Evolutionary conservation across 2,888 invertebrate species (phyloP).

Genomic region (Drosophila prostipennis): DNA sequence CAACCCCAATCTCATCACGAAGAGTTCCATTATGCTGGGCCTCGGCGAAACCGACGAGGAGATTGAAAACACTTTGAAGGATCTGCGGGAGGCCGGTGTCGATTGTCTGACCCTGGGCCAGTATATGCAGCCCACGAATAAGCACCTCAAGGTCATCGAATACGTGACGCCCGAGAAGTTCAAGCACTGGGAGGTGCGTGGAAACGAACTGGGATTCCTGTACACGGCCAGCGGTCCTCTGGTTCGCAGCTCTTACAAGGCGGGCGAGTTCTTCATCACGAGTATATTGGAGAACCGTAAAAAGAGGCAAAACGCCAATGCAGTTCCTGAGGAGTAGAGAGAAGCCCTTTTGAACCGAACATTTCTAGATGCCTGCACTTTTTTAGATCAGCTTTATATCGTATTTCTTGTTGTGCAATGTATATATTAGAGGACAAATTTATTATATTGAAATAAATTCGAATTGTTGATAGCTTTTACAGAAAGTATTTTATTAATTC

Average conservation of each 20-base stretch:
- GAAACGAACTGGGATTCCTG: conserved; percentile 94
- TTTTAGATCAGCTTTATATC: conserved; percentile 6
- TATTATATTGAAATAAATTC: conserved; percentile 26
- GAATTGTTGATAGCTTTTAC: conserved; percentile 16
- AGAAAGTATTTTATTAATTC: not conserved
- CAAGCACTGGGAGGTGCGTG: conserved; percentile 92
- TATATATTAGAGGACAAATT: conserved; percentile 14
- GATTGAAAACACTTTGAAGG: conserved; percentile 93
- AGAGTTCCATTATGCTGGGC: conserved; percentile 99
- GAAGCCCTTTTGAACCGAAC: not conserved
- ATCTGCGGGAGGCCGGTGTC: conserved; percentile 92
- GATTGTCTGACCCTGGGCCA: conserved; percentile 99
- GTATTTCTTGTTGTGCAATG: conserved; percentile 25
- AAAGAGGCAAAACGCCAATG: conserved; percentile 23
- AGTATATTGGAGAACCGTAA: conserved; percentile 89
- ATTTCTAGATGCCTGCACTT: conserved; percentile 3
- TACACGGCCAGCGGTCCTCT: conserved; percentile 99
- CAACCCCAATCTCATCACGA: conserved; percentile 94
- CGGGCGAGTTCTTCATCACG: conserved; percentile 97
- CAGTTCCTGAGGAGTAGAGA: conserved; percentile 2
- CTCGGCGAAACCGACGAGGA: conserved; percentile 95
- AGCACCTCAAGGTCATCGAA: conserved; percentile 96
- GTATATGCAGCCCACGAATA: conserved; percentile 99
- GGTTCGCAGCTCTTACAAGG: conserved; percentile 98
- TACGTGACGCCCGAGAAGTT: conserved; percentile 98